Evolutionary conservation across 2,888 invertebrate genomes (phyloP).

Genomic region (Glyphotaelius pellucidus): DNA sequence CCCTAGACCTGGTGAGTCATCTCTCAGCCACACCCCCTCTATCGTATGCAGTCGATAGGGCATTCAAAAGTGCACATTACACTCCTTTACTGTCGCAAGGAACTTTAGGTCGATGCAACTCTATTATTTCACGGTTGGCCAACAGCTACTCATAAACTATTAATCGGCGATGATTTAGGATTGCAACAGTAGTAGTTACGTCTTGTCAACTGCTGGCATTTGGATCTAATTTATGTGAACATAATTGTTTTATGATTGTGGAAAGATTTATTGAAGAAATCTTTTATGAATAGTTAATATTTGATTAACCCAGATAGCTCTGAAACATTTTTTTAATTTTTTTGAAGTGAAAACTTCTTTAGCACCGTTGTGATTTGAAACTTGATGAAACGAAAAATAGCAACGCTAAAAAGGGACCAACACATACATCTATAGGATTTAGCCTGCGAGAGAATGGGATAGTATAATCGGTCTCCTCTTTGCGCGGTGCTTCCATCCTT

Average conservation of each 20-base stretch:
- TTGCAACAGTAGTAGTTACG: constrained; percentile 19
- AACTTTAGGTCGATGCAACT: constrained; percentile 49
- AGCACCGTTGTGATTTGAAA: too few species aligned
- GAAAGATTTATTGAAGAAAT: neutral
- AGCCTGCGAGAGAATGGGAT: too few species aligned
- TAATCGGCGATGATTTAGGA: constrained; percentile 34
- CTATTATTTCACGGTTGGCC: constrained; percentile 35
- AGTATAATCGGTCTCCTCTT: too few species aligned
- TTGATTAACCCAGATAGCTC: too few species aligned
- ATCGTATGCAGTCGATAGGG: constrained; percentile 15
- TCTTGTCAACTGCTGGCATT: constrained; percentile 4
- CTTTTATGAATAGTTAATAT: neutral
- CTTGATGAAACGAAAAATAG: too few species aligned
- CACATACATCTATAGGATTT: too few species aligned
- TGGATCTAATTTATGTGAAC: neutral
- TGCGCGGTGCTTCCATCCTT: too few species aligned
- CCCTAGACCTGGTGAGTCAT: constrained; percentile 24
- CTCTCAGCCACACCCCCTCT: constrained; percentile 10
- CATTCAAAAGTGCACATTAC: constrained; percentile 46
- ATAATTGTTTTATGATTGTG: neutral
- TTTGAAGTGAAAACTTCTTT: too few species aligned
- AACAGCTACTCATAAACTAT: constrained; percentile 28
- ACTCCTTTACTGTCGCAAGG: constrained; percentile 6
- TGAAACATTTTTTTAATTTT: too few species aligned
- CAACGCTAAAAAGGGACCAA: too few species aligned